Base-by-base conservation (phyloP, 2,888 invertebrate species). In the Miltochrista miniata region DNA sequence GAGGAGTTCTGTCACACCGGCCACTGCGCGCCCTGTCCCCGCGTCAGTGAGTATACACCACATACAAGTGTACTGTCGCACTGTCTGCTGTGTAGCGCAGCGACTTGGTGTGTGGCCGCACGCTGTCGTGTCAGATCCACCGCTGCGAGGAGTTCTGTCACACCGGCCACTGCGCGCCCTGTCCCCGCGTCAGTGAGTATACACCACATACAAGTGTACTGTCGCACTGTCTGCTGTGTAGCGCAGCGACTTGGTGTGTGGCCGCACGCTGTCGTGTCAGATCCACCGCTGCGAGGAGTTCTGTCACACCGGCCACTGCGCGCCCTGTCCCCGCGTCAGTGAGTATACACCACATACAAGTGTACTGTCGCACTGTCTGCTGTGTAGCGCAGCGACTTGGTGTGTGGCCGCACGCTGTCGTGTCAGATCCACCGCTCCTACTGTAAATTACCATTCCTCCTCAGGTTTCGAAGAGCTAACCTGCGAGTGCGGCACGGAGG, bases 341-440 rank as follows among this genome's bases (percentile, higher is more conserved):
- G 78, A 90, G 94, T 92, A 49, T 14, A 48, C n/a, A 24, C n/a
- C n/a, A n/a, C n/a, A n/a, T n/a, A n/a, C n/a, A n/a, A n/a, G n/a
- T n/a, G n/a, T n/a, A n/a, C 70, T 99, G 99, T 88, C 96, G 96
- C 72, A 95, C 96, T 62, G 89, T 93, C 38, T 99, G 99, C 83
- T 99, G 99, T 87, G 95, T 96, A 64, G 96, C 96, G 95, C 59
- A 99, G 99, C 83, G 95, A 95, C 7, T 88, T 96, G 69, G 93
- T 95, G 43, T 98, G 98, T 86, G 96, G 95, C 45, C 95, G 96
- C 74, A 94, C 94, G 47, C 92, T 99, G 18, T 93, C 94, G 30
- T 99, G 99, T 86, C 98, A 98, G 50, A 93, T 94, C 64, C 99
- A 99, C 83, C 95, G 95, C 70, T 99, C n/a, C n/a, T n/a, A n/a